phyloP scores from a whole-genome alignment of 2,797 vertebrate genomes.

The Siniperca obscura region DNA sequence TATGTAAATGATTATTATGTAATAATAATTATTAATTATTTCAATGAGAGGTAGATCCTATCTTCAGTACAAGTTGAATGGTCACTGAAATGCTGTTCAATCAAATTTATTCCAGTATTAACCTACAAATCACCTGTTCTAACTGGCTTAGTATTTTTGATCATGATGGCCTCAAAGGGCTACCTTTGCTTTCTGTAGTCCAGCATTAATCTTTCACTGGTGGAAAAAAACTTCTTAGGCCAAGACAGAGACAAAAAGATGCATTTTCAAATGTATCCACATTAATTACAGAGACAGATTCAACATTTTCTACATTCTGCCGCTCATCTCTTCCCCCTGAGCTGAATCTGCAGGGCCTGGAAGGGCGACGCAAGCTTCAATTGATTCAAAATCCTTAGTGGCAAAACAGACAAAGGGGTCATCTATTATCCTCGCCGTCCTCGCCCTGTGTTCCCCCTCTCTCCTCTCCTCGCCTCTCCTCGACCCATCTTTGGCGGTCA shows the following conservation, averaged over 20 bases:
- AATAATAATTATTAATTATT: too few relatives aligned
- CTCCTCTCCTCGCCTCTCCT: slow-evolving; percentile 53
- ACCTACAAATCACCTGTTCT: too few relatives aligned
- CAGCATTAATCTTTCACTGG: background rate
- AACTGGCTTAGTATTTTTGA: too few relatives aligned
- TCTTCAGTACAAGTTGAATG: too few relatives aligned
- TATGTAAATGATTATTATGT: too few relatives aligned
- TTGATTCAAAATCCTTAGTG: slow-evolving; percentile 74
- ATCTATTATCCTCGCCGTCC: slow-evolving; percentile 71
- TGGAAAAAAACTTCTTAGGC: background rate
- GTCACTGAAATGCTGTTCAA: too few relatives aligned
- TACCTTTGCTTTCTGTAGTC: too few relatives aligned
- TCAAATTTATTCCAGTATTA: too few relatives aligned
- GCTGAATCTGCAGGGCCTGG: slow-evolving; percentile 42
- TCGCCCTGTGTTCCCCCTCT: slow-evolving; percentile 15
- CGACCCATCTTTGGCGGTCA: slow-evolving; percentile 74
- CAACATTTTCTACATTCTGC: slow-evolving; percentile 29
- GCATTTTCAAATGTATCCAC: slow-evolving; percentile 8
- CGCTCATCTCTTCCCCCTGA: slow-evolving; percentile 14
- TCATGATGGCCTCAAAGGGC: too few relatives aligned
- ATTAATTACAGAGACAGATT: background rate
- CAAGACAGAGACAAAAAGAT: slow-evolving; percentile 13
- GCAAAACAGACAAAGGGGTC: slow-evolving; percentile 74
- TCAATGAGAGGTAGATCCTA: too few relatives aligned
- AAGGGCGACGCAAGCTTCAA: slow-evolving; percentile 54